Evolutionary conservation across 1,140 invertebrate genomes (phyloP), one percentile per base, ranked within the genome.

Genomic region (Armadillidium nasatum): DNA sequence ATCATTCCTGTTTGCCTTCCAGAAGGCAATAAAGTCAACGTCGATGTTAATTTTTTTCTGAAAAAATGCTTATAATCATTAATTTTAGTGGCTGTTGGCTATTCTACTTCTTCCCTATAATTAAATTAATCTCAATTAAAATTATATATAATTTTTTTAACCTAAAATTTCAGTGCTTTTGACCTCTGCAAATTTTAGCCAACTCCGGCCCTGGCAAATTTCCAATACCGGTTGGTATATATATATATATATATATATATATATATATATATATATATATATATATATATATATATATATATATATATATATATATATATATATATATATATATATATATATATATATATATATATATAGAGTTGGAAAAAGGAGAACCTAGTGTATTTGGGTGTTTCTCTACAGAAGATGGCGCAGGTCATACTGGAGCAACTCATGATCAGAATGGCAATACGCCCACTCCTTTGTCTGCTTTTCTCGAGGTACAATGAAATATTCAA

Each of bases 361-460:
- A 76, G 19, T 44, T 70, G 15, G 68, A 70, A 44, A 75, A 71
- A n/a, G 75, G 66, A 11, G 66, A 46, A 15, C 60, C 73, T n/a
- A 33, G 43, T 10, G 44, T 74, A 19, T 44, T 23, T 10, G 33
- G 76, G 15, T 50, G 71, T 23, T 76, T 74, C 33, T 19, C 67
- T 19, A 68, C 66, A 44, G 66, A 73, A 71, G 75, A 73, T 43
- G 67, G 72, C 2, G 69, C 75, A 6, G 73, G 72, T 19, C 11
- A 13, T 19, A 74, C 78, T 46, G 72, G 23, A 54, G 46, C 44
- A 67, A 76, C 78, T 11, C 78, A 79, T 21, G 78, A 79, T 21
- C 78, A 79, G 73, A 79, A 79, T 76, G 78, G 78, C 4, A 79
- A 79, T 69, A 79, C 76, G 74, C 74, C 77, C 19, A 66, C 77